These are phyloP conservation scores for Numenius phaeopus DNA, from an alignment of 2,797 vertebrate species.

Conservation along the genomic window DNA sequence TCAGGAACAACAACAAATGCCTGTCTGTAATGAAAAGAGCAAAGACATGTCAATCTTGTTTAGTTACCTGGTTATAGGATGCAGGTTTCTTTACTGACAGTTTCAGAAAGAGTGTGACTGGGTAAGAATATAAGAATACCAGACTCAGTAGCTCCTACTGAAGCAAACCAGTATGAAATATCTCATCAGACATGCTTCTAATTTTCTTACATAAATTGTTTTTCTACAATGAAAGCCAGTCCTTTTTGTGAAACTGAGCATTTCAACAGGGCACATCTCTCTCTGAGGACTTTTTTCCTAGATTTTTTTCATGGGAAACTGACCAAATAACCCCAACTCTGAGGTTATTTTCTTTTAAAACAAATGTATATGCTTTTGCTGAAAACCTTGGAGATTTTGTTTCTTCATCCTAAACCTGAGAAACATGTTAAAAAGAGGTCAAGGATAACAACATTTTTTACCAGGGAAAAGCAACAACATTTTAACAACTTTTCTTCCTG, in stretches of 20 bases:
- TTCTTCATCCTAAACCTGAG: slow-evolving; percentile 22
- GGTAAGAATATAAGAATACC: background rate
- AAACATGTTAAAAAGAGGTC: background rate
- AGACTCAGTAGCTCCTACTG: background rate
- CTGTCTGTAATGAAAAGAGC: background rate
- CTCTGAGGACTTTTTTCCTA: background rate
- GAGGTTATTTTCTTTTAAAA: background rate
- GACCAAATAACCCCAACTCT: background rate
- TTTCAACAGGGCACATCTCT: slow-evolving; percentile 11
- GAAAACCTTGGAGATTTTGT: background rate
- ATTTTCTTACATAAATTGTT: slow-evolving; percentile 27
- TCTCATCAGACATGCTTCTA: background rate
- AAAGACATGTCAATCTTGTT: background rate
- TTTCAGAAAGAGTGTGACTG: background rate
- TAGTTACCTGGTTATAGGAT: slow-evolving; percentile 13
- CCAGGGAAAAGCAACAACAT: background rate
- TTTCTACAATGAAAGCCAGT: background rate
- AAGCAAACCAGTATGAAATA: background rate
- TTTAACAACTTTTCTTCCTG: background rate
- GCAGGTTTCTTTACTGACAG: background rate
- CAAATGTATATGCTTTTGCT: background rate
- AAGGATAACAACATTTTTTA: background rate
- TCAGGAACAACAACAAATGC: slow-evolving; percentile 10
- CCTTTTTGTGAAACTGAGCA: slow-evolving; percentile 23
- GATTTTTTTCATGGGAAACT: slow-evolving; percentile 17